These are phyloP conservation scores for Lathronympha strigana DNA, from an alignment of 2,888 invertebrate species.

Conservation along the genomic window DNA sequence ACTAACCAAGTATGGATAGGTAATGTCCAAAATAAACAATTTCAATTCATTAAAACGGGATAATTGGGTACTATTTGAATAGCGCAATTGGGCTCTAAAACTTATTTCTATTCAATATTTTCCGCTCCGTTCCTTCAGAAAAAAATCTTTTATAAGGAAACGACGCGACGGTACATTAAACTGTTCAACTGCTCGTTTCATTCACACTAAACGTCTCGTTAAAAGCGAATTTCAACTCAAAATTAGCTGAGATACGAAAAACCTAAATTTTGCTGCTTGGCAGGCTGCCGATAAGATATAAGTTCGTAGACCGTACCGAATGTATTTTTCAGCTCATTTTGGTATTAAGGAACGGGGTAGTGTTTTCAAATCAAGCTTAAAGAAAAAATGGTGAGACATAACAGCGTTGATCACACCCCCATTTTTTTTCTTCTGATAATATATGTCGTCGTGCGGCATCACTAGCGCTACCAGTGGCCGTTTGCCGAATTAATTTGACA, in stretches of 20 bases:
- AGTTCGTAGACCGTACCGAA: not conserved
- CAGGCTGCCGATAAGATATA: slow-evolving; percentile 3
- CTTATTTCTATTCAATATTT: slow-evolving; percentile 54
- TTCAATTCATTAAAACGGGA: slow-evolving; percentile 13
- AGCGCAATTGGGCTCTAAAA: slow-evolving; percentile 51
- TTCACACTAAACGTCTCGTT: slow-evolving; percentile 8
- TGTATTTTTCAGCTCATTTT: no score
- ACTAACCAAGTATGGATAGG: not conserved
- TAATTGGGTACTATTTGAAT: slow-evolving; percentile 43
- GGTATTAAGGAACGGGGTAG: no score
- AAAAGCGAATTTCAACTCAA: slow-evolving; percentile 4
- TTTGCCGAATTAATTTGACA: no score
- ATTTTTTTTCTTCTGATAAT: no score
- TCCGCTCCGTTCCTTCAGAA: slow-evolving; percentile 51
- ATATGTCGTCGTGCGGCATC: no score
- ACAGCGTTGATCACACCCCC: no score
- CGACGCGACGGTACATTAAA: slow-evolving; percentile 30
- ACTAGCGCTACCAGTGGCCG: no score
- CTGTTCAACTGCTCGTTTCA: slow-evolving; percentile 31
- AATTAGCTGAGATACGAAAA: not conserved
- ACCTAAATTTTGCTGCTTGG: not conserved
- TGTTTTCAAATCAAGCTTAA: no score
- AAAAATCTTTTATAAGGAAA: slow-evolving; percentile 42
- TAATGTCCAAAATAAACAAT: not conserved
- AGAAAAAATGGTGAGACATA: no score